Conservation (phyloP, 2,888 invertebrate species). For the Lottia scabra region DNA sequence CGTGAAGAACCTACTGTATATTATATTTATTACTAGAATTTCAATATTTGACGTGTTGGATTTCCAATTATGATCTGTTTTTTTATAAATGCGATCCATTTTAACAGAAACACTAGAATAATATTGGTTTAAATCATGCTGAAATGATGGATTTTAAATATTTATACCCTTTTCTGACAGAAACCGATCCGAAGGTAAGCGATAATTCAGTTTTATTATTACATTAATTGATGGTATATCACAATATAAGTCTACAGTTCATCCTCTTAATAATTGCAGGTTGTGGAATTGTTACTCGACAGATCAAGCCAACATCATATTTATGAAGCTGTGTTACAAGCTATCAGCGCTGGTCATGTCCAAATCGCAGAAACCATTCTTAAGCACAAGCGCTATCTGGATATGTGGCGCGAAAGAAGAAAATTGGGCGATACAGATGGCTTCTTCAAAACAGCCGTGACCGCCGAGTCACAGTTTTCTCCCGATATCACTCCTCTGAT, state of each 20-base stretch:
- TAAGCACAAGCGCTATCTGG: slow-evolving; percentile 63
- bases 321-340: slow-evolving; percentile 63
- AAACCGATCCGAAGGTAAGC: background rate
- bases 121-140: too few species aligned
- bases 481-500: slow-evolving; percentile 66
- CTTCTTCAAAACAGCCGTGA: slow-evolving; percentile 52
- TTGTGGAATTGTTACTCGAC: slow-evolving; percentile 62
- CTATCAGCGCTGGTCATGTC: slow-evolving; percentile 66
- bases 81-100: too few species aligned
- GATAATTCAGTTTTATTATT: too few species aligned
- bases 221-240: too few species aligned
- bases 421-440: slow-evolving; percentile 52
- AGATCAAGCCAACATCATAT: slow-evolving; percentile 61
- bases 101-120: too few species aligned
- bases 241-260: too few species aligned
- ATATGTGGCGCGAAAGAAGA: slow-evolving; percentile 54
- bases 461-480: slow-evolving; percentile 63
- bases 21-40: too few species aligned
- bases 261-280: slow-evolving; percentile 36
- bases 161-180: background rate
- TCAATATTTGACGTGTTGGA: too few species aligned
- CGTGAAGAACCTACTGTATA: too few species aligned
- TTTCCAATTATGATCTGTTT: too few species aligned
- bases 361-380: slow-evolving; percentile 67
- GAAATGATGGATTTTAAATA: background rate